phyloP scores from a whole-genome alignment of 2,888 invertebrate genomes.

The Drosophila ustulata region DNA sequence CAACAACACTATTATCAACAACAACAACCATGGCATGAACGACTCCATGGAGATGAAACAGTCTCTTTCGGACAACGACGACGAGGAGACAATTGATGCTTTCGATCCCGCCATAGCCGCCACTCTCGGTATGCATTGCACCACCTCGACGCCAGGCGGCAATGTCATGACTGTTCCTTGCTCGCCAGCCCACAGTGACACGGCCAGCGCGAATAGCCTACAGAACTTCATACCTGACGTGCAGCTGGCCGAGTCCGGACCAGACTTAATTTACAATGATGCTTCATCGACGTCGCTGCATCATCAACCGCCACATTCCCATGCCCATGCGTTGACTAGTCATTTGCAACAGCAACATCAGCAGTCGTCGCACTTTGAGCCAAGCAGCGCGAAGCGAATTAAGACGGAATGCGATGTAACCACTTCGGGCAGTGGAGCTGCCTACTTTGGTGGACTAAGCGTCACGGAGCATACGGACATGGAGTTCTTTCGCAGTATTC shows the following conservation, averaged over 20 bases:
- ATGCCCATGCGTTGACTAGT: constrained; percentile 51
- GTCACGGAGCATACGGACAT: constrained; percentile 80
- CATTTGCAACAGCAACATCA: constrained; percentile 45
- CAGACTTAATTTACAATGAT: constrained; percentile 64
- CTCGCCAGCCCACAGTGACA: constrained; percentile 80
- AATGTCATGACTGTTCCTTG: constrained; percentile 32
- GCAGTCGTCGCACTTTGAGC: constrained; percentile 51
- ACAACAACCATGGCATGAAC: constrained; percentile 23
- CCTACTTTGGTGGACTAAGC: constrained; percentile 58
- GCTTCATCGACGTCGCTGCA: constrained; percentile 54
- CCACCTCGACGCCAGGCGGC: constrained; percentile 17
- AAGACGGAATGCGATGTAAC: constrained; percentile 81
- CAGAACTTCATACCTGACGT: constrained; percentile 83
- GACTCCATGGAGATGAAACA: constrained; percentile 78
- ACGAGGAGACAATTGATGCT: constrained; percentile 83
- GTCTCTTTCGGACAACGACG: constrained; percentile 83
- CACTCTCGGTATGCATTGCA: constrained; percentile 56
- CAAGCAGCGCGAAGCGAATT: constrained; percentile 72
- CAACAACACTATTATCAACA: constrained; percentile 23
- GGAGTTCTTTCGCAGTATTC: constrained; percentile 86
- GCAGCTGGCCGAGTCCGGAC: constrained; percentile 74
- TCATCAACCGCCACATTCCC: constrained; percentile 50
- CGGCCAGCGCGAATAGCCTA: constrained; percentile 82
- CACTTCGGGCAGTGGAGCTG: constrained; percentile 56
- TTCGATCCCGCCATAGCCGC: constrained; percentile 78